A percentile compares a stretch with the other conserved stretches of the same genome.
Conservation (phyloP, 2,797 vertebrate genomes). For the Myotis daubentonii region DNA sequence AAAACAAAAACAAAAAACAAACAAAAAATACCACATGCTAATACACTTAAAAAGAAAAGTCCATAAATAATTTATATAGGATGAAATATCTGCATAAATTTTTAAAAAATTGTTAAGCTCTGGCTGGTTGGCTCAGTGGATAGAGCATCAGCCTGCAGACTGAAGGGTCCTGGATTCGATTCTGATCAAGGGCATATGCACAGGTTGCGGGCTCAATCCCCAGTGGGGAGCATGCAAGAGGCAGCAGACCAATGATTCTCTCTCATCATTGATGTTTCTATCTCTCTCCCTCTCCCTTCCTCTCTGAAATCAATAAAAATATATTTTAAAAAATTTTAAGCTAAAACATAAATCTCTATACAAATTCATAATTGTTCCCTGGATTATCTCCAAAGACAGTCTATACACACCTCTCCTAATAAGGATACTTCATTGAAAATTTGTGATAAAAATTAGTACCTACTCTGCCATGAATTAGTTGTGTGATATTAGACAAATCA, state of each 20-base stretch:
- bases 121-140: no score
- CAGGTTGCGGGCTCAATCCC: no score
- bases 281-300: no score
- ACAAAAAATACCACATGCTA: neutral
- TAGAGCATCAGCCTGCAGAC: no score
- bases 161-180: no score
- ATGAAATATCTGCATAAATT: neutral
- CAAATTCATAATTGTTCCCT: neutral
- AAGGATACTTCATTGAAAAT: neutral
- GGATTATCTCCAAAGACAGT: neutral
- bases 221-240: no score
- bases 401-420: neutral
- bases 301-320: no score
- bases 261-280: no score
- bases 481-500: neutral
- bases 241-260: no score
- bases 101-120: neutral
- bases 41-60: neutral
- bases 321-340: neutral
- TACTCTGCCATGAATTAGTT: neutral
- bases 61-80: neutral
- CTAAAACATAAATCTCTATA: slow-evolving; percentile 48
- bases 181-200: no score
- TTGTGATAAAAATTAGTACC: neutral
- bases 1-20: neutral